A percentile compares a stretch with the other conserved stretches of the same genome.
Conservation (phyloP, 2,888 invertebrate species). For the Hofmannophila pseudospretella region DNA sequence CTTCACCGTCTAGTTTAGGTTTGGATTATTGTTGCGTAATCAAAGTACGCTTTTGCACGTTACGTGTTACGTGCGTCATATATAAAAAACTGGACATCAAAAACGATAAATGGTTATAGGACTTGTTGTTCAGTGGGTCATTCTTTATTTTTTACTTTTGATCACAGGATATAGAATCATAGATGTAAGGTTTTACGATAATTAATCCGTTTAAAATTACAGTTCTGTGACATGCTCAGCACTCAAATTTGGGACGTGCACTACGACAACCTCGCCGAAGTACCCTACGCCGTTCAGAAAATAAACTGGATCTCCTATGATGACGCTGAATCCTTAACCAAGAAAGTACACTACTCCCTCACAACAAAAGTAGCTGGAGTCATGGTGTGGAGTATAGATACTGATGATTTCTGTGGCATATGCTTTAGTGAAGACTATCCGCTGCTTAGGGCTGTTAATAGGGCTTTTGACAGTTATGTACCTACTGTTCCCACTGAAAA, state of each 20-base stretch:
- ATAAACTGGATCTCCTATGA: constrained; percentile 86
- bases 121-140: too few species aligned
- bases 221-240: constrained; percentile 74
- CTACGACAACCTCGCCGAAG: constrained; percentile 75
- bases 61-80: too few species aligned
- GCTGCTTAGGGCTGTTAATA: constrained; percentile 78
- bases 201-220: too few species aligned
- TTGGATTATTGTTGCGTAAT: too few species aligned
- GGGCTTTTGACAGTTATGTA: constrained; percentile 21
- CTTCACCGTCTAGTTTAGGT: too few species aligned
- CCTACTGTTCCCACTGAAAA: too few species aligned
- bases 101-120: too few species aligned
- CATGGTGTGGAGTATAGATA: constrained; percentile 90
- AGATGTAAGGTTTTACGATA: too few species aligned
- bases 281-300: constrained; percentile 79
- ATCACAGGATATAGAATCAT: too few species aligned
- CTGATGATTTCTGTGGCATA: constrained; percentile 83
- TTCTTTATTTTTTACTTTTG: too few species aligned
- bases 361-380: constrained; percentile 72
- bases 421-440: constrained; percentile 79
- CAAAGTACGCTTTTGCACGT: too few species aligned
- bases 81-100: too few species aligned
- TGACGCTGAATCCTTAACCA: constrained; percentile 69
- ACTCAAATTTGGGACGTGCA: constrained; percentile 71
- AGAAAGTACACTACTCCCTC: constrained; percentile 58